Conservation (phyloP, 2,888 invertebrate genomes). For the Brenthis hecate region DNA sequence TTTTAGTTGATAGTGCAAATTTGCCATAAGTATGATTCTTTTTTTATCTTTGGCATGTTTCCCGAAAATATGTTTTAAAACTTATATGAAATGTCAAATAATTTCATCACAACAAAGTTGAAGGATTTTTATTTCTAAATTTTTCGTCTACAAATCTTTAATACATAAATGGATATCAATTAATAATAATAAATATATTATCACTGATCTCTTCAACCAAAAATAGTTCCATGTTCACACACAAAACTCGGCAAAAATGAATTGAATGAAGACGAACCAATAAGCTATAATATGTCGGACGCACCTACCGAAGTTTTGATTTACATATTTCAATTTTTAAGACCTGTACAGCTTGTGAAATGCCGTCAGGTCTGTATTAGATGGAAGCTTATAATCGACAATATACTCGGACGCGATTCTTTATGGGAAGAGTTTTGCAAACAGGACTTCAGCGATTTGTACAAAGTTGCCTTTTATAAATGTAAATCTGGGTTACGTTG, state of each 20-base stretch:
- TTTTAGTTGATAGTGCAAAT: no score
- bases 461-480: no score
- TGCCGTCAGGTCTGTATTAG: slow-evolving; percentile 59
- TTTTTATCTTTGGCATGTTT: not conserved
- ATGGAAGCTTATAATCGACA: slow-evolving; percentile 63
- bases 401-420: slow-evolving; percentile 34
- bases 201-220: not conserved
- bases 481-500: no score
- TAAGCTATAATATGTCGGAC: slow-evolving; percentile 33
- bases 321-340: slow-evolving; percentile 54
- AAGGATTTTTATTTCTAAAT: not conserved
- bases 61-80: not conserved
- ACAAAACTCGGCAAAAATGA: slow-evolving; percentile 13
- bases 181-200: not conserved
- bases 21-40: not conserved
- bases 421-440: no score
- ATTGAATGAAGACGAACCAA: slow-evolving; percentile 34
- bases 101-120: slow-evolving; percentile 21
- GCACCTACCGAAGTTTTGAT: slow-evolving; percentile 61
- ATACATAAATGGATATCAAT: slow-evolving; percentile 13
- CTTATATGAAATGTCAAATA: slow-evolving; percentile 4
- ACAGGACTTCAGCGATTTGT: no score
- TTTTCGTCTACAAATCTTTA: not conserved
- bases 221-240: slow-evolving; percentile 6
- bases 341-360: slow-evolving; percentile 52